Evolutionary conservation across 2,888 invertebrate species (phyloP).

Genomic region (Nomada hirtipes): DNA sequence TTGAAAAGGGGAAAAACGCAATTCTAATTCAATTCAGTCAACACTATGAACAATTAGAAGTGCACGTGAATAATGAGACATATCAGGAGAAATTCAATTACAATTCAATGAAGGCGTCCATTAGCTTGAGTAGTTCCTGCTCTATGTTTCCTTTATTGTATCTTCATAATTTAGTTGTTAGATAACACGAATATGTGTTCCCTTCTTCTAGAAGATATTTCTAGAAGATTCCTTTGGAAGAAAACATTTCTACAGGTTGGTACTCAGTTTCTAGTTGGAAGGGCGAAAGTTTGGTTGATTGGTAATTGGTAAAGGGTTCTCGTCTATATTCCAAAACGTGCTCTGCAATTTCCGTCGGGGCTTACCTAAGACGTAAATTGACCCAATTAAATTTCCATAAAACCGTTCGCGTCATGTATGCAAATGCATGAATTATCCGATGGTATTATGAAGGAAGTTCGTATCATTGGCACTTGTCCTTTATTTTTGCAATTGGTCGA

Average conservation of each 20-base stretch:
- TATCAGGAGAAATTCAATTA: too few species aligned
- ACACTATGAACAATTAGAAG: background rate
- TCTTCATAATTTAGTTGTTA: constrained; percentile 60
- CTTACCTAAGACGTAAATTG: constrained; percentile 29
- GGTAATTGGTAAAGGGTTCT: constrained; percentile 42
- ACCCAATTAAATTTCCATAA: constrained; percentile 24
- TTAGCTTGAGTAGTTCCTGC: constrained; percentile 34
- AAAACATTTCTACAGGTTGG: constrained; percentile 26
- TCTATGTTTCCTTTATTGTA: constrained; percentile 43
- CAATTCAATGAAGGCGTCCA: constrained; percentile 43
- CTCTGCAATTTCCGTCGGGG: constrained; percentile 30
- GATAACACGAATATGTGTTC: constrained; percentile 29
- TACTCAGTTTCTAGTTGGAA: constrained; percentile 35
- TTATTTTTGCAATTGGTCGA: background rate
- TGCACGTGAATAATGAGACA: background rate
- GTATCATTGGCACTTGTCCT: too few species aligned
- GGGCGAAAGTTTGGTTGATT: constrained; percentile 47
- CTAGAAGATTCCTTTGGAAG: background rate
- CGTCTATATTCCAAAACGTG: constrained; percentile 23
- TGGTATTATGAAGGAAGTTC: too few species aligned
- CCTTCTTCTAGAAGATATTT: background rate
- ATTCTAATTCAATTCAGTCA: too few species aligned
- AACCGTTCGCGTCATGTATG: background rate
- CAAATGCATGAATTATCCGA: background rate
- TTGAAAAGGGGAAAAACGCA: too few species aligned